Evolutionary conservation across 2,113 vertebrate genomes (phyloP).

Genomic region (Nannobrachium achirus): DNA sequence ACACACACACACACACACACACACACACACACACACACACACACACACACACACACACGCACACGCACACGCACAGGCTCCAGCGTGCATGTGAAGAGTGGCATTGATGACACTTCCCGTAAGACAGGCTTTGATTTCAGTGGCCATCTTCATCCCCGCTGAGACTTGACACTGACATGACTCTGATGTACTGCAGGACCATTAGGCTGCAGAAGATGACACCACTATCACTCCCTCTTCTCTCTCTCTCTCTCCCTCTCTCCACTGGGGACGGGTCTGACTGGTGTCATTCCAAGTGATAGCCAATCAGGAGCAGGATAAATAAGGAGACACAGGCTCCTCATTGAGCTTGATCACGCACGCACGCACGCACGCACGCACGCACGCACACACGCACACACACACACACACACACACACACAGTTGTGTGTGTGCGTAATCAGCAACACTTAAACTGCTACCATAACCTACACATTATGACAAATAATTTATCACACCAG

Average conservation of each 20-base stretch:
- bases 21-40: too few relatives aligned
- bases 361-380: background rate
- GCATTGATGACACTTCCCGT: slow-evolving; percentile 77
- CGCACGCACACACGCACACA: background rate
- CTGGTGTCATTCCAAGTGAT: slow-evolving; percentile 36
- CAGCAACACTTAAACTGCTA: background rate
- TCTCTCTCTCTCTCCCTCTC: background rate
- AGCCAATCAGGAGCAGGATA: slow-evolving; percentile 48
- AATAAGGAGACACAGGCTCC: slow-evolving; percentile 38
- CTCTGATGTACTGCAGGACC: slow-evolving; percentile 61
- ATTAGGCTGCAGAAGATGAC: slow-evolving; percentile 82
- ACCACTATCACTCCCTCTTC: slow-evolving; percentile 53
- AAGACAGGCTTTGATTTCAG: slow-evolving; percentile 77
- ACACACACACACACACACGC: too few relatives aligned
- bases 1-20: too few relatives aligned
- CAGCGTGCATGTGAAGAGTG: slow-evolving; percentile 58
- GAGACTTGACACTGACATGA: slow-evolving; percentile 72
- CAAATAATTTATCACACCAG: background rate
- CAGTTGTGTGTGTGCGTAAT: background rate
- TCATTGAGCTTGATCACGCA: slow-evolving; percentile 23
- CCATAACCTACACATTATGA: background rate
- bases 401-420: background rate
- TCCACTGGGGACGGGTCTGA: slow-evolving; percentile 26
- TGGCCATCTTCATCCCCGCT: slow-evolving; percentile 69
- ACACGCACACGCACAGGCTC: slow-evolving; percentile 19